These are phyloP conservation scores for Asarcornis scutulata DNA, from an alignment of 2,113 vertebrate species.

Conservation along the genomic window DNA sequence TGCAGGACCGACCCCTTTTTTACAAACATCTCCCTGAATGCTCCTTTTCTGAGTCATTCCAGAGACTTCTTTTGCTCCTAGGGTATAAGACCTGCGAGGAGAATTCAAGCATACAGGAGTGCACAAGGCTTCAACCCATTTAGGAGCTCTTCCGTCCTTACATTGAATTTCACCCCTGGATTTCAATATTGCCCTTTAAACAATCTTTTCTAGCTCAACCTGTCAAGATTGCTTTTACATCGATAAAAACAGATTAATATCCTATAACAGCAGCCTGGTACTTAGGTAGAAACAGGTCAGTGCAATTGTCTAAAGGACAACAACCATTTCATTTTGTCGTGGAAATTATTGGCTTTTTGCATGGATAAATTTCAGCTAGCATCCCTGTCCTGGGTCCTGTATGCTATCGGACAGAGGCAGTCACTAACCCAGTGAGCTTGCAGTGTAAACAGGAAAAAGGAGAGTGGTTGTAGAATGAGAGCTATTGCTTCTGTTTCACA, in stretches of 20 bases:
- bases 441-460: not conserved
- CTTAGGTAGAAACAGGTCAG: not conserved
- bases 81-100: not conserved
- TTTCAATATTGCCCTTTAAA: not conserved
- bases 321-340: not conserved
- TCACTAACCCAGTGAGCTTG: not conserved
- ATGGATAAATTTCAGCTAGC: not conserved
- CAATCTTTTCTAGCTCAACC: not conserved
- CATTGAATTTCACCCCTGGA: not conserved
- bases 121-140: not conserved
- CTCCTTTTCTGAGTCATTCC: not conserved
- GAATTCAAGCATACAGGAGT: not conserved
- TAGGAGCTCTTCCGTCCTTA: not conserved
- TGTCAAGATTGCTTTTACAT: not conserved
- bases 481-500: not conserved
- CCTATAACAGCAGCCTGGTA: not conserved
- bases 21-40: rapidly evolving
- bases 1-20: not conserved
- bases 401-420: not conserved
- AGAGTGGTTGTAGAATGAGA: not conserved
- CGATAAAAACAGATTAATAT: not conserved
- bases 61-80: not conserved
- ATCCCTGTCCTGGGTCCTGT: not conserved
- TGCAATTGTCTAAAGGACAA: not conserved
- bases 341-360: not conserved